These are phyloP conservation scores for Scleropages formosus DNA, from an alignment of 2,797 vertebrate genomes.

Conservation along the genomic window DNA sequence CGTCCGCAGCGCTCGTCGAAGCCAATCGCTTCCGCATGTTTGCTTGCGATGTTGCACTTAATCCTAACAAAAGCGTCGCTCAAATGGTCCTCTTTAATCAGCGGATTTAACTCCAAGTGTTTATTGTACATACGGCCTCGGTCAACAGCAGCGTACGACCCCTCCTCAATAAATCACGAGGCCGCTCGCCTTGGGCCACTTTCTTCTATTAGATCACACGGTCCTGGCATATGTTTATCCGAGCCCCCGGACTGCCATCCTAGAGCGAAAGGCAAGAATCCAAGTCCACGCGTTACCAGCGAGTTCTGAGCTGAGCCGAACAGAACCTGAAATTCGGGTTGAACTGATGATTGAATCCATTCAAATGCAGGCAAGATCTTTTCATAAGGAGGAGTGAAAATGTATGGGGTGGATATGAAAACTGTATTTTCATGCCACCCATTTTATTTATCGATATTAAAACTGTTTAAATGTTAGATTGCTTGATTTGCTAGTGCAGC, in stretches of 20 bases:
- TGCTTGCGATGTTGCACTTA: constrained; percentile 51
- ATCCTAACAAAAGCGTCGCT: constrained; percentile 32
- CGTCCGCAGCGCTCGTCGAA: constrained; percentile 41
- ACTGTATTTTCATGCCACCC: too few species aligned
- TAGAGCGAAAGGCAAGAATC: neutral
- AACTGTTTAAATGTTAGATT: too few species aligned
- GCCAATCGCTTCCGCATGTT: constrained; percentile 70
- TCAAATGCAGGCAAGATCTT: too few species aligned
- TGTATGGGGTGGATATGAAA: too few species aligned
- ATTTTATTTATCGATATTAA: too few species aligned
- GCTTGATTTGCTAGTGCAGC: too few species aligned
- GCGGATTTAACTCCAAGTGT: constrained; percentile 14
- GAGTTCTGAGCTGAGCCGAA: too few species aligned
- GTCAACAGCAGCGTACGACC: neutral
- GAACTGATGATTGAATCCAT: too few species aligned
- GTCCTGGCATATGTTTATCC: constrained; percentile 5
- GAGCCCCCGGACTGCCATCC: neutral
- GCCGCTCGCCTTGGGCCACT: constrained; percentile 2
- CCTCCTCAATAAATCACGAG: constrained; percentile 26
- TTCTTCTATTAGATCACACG: neutral
- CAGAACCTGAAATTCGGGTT: too few species aligned
- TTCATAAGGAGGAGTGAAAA: too few species aligned
- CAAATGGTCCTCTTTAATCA: constrained; percentile 32
- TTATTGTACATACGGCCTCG: constrained; percentile 22
- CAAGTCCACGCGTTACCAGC: neutral